Base-by-base conservation (phyloP, 1,140 invertebrate genomes). In the Monomorium pharaonis region DNA sequence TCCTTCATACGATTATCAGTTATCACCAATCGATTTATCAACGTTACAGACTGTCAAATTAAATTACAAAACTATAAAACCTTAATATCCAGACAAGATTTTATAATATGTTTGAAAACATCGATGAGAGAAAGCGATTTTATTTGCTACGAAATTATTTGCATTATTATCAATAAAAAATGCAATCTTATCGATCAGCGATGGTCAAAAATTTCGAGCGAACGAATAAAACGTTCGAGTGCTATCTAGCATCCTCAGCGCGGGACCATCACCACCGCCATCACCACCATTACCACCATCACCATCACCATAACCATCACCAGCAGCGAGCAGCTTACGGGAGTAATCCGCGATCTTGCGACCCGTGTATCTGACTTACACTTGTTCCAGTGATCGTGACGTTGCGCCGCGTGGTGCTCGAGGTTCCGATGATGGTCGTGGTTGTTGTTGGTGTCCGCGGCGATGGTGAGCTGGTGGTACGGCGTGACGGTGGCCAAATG, bases 401-500 rank as follows among this genome's bases (percentile, higher is more conserved):
- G 91, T 85, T 94, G 93, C 60, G 92, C 86, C 67, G 89, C 69
- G 42, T 89, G 88, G 47, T 91, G 92, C 60, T 93, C 94, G 89
- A 94, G 91, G 85, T 95, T 93, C 80, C 93, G 92, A 86, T 95
- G 94, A 88, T 95, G 94, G 80, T 95, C 94, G 88, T 94, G 92
- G 75, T 95, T 95, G 92, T 95, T 95, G 92, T 95, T 95, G 88
- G 90, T 93, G 89, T 95, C 94, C 49, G 94, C 93, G 30, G 92
- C 86, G 33, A 93, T 86, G 84, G 89, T 89, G 62, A 89, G 74
- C 87, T 88, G 76, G 24, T 92, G 93, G 65, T 92, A 93, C 51
- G 90, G 86, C 63, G 86, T 75, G 47, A 67, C 76, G 27, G 89
- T 63, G 78, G 67, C 14, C 60, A 87, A 63, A 58, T 90, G 89